Percentiles rank a stretch among this genome's conserved stretches.
These are phyloP conservation scores for Stichopus horrens DNA, from an alignment of 53 echinoderm and acorn worm species.

Conservation along the genomic window DNA sequence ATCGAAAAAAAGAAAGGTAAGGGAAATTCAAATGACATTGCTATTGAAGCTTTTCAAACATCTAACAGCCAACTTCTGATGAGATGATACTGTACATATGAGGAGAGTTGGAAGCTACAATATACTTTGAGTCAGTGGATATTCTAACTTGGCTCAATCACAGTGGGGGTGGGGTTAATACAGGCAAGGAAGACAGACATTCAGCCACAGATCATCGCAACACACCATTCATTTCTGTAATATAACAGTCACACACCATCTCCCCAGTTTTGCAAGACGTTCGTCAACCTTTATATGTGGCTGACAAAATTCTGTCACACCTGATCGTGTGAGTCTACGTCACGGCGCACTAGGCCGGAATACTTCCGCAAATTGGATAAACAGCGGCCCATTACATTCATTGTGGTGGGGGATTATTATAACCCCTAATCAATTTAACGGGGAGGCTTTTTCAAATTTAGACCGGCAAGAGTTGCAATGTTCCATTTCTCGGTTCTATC, in stretches of 20 bases:
- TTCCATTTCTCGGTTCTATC: background rate
- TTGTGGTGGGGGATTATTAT: conserved; percentile 19
- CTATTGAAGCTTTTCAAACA: too few relatives aligned
- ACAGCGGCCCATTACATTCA: conserved; percentile 18
- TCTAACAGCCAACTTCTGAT: too few relatives aligned
- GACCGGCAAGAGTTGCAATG: conserved; percentile 16
- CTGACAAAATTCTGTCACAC: conserved; percentile 9
- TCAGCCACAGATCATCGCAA: too few relatives aligned
- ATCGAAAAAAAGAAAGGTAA: too few relatives aligned
- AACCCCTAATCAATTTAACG: conserved; percentile 24
- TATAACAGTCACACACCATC: background rate
- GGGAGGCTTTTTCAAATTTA: conserved; percentile 1
- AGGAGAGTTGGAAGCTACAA: too few relatives aligned
- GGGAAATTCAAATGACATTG: too few relatives aligned
- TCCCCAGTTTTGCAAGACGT: background rate
- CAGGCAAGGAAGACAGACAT: too few relatives aligned
- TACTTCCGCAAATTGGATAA: conserved; percentile 36
- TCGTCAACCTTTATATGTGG: background rate
- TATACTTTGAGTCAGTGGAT: too few relatives aligned
- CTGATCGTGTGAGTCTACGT: conserved; percentile 12
- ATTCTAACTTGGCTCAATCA: too few relatives aligned
- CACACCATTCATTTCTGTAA: too few relatives aligned
- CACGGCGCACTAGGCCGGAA: conserved; percentile 28
- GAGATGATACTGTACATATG: too few relatives aligned
- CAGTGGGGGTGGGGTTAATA: too few relatives aligned